Evolutionary conservation across 2,113 vertebrate genomes (phyloP).

Genomic region (Ahaetulla prasina): DNA sequence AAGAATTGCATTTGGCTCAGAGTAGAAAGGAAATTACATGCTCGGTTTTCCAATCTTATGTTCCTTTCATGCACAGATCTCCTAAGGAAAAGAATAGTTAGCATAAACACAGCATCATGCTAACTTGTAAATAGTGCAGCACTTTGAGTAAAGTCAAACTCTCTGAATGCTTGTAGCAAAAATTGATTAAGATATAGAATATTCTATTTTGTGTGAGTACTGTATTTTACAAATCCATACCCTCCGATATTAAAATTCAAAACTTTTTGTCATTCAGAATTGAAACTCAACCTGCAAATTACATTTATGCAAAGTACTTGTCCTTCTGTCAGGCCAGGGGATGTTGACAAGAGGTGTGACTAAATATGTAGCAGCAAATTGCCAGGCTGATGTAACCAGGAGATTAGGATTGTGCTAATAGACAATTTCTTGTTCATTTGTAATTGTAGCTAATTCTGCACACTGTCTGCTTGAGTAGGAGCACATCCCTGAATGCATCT

Average conservation of each 20-base stretch:
- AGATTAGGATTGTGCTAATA: background rate
- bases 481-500: background rate
- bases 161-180: background rate
- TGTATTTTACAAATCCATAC: background rate
- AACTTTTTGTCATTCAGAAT: background rate
- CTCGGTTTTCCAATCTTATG: background rate
- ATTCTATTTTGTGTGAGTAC: background rate
- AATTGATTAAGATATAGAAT: background rate
- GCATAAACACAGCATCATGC: background rate
- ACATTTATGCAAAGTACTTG: background rate
- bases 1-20: background rate
- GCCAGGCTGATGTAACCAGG: background rate
- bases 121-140: background rate
- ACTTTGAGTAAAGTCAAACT: background rate
- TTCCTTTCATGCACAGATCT: background rate
- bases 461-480: background rate
- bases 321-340: background rate
- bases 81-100: background rate
- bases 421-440: background rate
- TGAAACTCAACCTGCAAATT: background rate
- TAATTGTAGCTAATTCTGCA: background rate
- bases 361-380: background rate
- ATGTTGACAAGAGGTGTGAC: background rate
- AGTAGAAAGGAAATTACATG: background rate
- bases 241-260: background rate